These are phyloP conservation scores for Apis dorsata DNA, from an alignment of 1,140 invertebrate genomes.

Conservation along the genomic window DNA sequence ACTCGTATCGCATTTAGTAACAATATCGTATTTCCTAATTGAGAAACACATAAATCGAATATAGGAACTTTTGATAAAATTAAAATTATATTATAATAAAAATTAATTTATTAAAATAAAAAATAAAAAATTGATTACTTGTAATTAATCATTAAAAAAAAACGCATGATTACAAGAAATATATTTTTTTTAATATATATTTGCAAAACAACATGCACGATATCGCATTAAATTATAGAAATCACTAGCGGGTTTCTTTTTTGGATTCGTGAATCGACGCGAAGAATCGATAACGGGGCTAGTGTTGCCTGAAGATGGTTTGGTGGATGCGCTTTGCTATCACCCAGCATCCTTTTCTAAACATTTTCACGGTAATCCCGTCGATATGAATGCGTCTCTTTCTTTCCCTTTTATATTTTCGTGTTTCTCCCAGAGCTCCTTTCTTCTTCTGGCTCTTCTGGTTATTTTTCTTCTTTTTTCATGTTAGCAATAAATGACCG, in stretches of 20 bases:
- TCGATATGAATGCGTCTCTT: conserved; percentile 3
- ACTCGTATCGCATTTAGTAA: not conserved
- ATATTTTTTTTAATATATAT: not conserved
- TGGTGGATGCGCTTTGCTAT: conserved; percentile 39
- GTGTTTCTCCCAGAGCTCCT: not conserved
- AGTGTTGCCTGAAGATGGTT: conserved; percentile 12
- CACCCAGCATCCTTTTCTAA: conserved; percentile 47
- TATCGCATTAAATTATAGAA: conserved; percentile 1
- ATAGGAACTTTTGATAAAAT: not conserved
- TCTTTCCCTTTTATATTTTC: not conserved
- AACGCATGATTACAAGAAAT: not conserved
- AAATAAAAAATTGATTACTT: not conserved
- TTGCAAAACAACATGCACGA: too few relatives aligned
- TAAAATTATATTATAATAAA: too few relatives aligned
- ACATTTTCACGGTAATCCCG: conserved; percentile 36
- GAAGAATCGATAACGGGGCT: conserved; percentile 37
- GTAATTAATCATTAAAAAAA: not conserved
- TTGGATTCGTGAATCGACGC: conserved; percentile 41
- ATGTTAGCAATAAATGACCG: conserved; percentile 37
- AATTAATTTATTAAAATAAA: not conserved
- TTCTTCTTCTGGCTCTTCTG: not conserved
- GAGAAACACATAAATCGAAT: not conserved
- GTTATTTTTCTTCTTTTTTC: conserved; percentile 26
- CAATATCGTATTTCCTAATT: not conserved
- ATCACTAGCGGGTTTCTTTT: conserved; percentile 19